phyloP scores from a whole-genome alignment of 2,797 vertebrate species.

The Zalophus californianus region DNA sequence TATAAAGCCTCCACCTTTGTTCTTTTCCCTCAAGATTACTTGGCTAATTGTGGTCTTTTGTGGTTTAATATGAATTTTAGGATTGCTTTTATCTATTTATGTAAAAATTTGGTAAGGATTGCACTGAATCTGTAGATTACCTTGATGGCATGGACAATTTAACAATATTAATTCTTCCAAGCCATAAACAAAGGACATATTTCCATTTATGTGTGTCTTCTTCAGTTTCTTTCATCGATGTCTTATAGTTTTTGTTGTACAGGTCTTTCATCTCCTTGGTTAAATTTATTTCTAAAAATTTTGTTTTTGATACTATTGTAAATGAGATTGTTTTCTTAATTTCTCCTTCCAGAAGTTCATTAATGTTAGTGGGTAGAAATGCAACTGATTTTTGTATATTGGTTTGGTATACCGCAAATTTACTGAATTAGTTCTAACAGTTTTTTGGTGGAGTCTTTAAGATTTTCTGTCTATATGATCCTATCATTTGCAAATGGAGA shows the following conservation, averaged over 20 bases:
- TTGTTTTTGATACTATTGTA: background rate
- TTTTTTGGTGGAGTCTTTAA: background rate
- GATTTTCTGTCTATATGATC: background rate
- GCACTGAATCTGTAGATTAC: background rate
- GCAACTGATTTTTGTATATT: background rate
- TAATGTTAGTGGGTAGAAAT: background rate
- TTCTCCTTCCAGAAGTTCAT: background rate
- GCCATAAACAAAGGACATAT: background rate
- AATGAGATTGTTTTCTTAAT: background rate
- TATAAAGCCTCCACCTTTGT: background rate
- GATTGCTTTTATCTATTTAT: background rate
- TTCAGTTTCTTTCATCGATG: background rate
- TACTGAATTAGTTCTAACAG: background rate
- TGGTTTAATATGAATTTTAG: background rate
- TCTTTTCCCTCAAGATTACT: background rate
- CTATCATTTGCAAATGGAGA: background rate
- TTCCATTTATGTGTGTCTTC: background rate
- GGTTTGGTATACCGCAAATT: background rate
- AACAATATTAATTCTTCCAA: background rate
- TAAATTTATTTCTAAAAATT: background rate
- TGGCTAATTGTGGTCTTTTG: background rate
- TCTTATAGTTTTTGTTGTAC: background rate
- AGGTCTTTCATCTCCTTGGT: background rate
- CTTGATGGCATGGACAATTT: background rate
- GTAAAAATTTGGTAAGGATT: background rate